Evolutionary conservation across 2,888 invertebrate genomes (phyloP).

Genomic region (Tetranychus piercei): DNA sequence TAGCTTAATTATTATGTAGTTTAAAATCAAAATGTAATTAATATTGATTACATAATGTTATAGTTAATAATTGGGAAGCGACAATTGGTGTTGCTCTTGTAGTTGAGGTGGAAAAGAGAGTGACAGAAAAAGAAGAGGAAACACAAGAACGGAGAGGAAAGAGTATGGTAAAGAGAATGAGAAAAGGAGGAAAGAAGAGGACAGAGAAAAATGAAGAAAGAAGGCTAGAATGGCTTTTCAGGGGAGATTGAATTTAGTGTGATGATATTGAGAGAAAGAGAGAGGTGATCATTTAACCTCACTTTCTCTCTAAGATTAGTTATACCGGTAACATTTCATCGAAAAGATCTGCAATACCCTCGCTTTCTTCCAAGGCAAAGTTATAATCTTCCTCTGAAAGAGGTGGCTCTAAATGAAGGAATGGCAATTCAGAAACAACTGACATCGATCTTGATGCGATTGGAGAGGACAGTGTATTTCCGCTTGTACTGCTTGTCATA

Average conservation of each 20-base stretch:
- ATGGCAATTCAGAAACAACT: constrained; percentile 37
- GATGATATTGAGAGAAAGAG: neutral
- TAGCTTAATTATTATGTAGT: neutral
- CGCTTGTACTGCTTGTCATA: constrained; percentile 8
- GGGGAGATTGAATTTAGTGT: neutral
- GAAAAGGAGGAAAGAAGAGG: neutral
- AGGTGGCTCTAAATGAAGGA: constrained; percentile 54
- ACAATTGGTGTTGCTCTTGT: neutral
- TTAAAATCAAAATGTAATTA: constrained; percentile 1
- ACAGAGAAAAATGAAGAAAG: neutral
- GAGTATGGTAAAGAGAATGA: neutral
- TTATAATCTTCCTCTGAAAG: constrained; percentile 34
- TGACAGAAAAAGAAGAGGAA: constrained; percentile 1
- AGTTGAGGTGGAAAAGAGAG: neutral
- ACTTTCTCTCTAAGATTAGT: neutral
- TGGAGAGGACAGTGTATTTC: neutral
- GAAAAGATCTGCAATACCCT: constrained; percentile 34
- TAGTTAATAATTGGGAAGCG: constrained; percentile 1
- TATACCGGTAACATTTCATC: constrained; percentile 22
- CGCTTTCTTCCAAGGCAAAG: constrained; percentile 32
- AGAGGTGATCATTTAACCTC: neutral
- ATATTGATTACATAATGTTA: neutral
- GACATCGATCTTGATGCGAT: constrained; percentile 14
- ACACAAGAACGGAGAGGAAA: neutral
- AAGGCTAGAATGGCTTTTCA: neutral